Base-by-base conservation (phyloP, 2,113 vertebrate species). In the Acanthisitta chloris region DNA sequence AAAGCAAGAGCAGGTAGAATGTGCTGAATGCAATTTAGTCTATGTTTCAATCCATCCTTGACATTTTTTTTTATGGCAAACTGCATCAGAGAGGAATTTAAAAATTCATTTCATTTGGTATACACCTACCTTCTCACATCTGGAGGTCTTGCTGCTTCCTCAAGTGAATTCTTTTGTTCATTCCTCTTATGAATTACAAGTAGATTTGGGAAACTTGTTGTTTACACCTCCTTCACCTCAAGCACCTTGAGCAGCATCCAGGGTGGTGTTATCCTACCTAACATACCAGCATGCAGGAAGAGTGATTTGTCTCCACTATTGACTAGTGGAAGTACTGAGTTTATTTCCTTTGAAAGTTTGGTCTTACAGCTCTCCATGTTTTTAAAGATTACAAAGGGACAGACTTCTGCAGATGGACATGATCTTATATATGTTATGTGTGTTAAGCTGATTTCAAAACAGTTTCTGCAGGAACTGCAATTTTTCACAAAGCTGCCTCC, bases 361-460 rank as follows among this genome's bases (percentile, higher is more conserved):
- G 2, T 31, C 81, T 94, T 66, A 29, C 34, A 70, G 11, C 12
- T 81, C 17, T 10, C 34, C 18, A 2, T 48, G 28, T 25, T 73
- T 58, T 84, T 52, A 59, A 48, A 13, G 28, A 33, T 59, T 58
- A 55, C 18, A 28, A 65, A 61, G 8, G 8, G 6, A 38, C 4
- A 12, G 29, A 8, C 14, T 57, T 81, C 80, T 73, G 26, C 31
- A 74, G 58, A 14, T 17, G 29, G 34, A 34, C 14, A 13, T 6
- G 4, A 42, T 15, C 52, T 71, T 36, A n/a, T 4, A 76, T 4
- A 4, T 1, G 3, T 7, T 6, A 33, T 6, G 4, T 19, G 12
- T 24, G 9, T 49, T n/a, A 62, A 70, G 20, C 23, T 2, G 2
- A 48, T 9, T 57, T 77, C 58, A 86, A 78, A 92, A 74, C 42